Evolutionary conservation across 2,888 invertebrate genomes (phyloP).

Genomic region (Pimpla rufipes): DNA sequence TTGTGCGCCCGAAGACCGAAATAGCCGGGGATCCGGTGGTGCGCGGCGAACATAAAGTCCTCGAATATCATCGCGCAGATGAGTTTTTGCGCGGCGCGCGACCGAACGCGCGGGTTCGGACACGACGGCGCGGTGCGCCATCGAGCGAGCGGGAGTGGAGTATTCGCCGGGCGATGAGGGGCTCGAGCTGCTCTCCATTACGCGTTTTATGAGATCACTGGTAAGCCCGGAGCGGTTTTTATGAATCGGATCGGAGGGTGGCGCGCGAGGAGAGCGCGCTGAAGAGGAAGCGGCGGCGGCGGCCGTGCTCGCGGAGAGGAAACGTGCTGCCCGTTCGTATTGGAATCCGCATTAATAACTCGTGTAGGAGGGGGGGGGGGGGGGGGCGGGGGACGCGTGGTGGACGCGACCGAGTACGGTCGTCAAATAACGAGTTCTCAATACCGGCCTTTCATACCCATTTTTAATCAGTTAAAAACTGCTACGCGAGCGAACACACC

Average conservation of each 20-base stretch:
- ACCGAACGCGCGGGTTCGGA: not conserved
- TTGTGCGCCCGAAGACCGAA: conserved; percentile 13
- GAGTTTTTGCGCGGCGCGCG: conserved; percentile 32
- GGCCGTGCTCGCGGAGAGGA: conserved; percentile 24
- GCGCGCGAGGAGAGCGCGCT: conserved; percentile 5
- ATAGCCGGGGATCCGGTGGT: not conserved
- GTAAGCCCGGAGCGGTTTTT: conserved; percentile 51
- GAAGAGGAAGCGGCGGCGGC: not conserved
- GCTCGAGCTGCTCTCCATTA: conserved; percentile 53
- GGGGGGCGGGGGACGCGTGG: conserved; percentile 10
- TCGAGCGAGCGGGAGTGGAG: conserved; percentile 6
- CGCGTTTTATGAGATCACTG: conserved; percentile 65
- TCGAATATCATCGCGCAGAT: conserved; percentile 30
- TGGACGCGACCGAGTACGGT: conserved; percentile 60
- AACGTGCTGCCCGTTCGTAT: conserved; percentile 31
- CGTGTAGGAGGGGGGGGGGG: conserved; percentile 8
- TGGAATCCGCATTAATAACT: conserved; percentile 65
- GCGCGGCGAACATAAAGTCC: conserved; percentile 16
- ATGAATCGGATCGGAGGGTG: conserved; percentile 54
- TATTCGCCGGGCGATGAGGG: conserved; percentile 17
- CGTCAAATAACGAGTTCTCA: conserved; percentile 69
- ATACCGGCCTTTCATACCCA: conserved; percentile 66
- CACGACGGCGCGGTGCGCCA: not conserved
- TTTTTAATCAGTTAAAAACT: conserved; percentile 69
- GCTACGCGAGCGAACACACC: conserved; percentile 35